phyloP scores from a whole-genome alignment of 2,888 invertebrate species.

The Baccha elongata region DNA sequence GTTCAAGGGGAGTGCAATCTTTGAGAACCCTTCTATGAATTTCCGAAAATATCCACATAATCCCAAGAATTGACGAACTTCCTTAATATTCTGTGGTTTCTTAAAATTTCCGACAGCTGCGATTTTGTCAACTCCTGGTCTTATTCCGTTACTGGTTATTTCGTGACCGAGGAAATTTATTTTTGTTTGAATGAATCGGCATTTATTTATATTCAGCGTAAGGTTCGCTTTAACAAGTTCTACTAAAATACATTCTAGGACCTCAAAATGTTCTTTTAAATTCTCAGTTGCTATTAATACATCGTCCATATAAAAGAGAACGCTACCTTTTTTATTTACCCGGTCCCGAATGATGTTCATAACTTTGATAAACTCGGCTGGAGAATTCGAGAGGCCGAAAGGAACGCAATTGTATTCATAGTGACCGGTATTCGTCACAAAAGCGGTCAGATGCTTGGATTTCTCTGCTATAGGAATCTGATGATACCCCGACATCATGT shows the following conservation, averaged over 20 bases:
- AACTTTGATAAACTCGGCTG: slow-evolving; percentile 71
- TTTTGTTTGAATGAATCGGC: slow-evolving; percentile 10
- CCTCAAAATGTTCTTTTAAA: background rate
- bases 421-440: background rate
- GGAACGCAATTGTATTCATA: slow-evolving; percentile 13
- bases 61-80: background rate
- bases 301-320: slow-evolving; percentile 40
- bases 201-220: slow-evolving; percentile 50
- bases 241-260: slow-evolving; percentile 20
- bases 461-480: background rate
- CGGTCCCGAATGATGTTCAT: slow-evolving; percentile 10
- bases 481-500: slow-evolving; percentile 1
- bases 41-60: slow-evolving; percentile 27
- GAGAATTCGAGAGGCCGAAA: slow-evolving; percentile 68
- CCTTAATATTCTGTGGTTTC: slow-evolving; percentile 20
- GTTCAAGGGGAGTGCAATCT: slow-evolving; percentile 6
- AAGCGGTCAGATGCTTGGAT: background rate
- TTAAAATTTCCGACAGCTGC: slow-evolving; percentile 17
- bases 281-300: slow-evolving; percentile 12
- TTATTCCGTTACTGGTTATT: slow-evolving; percentile 25
- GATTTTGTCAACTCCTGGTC: slow-evolving; percentile 36
- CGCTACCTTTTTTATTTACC: slow-evolving; percentile 11
- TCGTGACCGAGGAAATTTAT: slow-evolving; percentile 43
- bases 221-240: slow-evolving; percentile 30
- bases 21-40: slow-evolving; percentile 10